These are phyloP conservation scores for Meloe dianella DNA, from an alignment of 2,888 invertebrate species.

Conservation along the genomic window DNA sequence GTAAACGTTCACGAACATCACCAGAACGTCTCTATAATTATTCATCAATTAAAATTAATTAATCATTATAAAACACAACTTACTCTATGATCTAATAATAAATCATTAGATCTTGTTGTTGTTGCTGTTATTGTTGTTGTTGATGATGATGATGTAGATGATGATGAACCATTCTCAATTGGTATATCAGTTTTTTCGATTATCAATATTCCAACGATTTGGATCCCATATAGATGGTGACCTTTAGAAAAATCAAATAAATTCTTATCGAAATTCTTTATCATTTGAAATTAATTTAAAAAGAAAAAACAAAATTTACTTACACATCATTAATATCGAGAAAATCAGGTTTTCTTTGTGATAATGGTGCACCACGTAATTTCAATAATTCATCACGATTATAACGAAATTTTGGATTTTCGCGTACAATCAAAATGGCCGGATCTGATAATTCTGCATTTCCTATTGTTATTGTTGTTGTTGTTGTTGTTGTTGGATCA, in stretches of 20 bases:
- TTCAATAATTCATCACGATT: constrained; percentile 75
- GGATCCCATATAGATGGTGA: constrained; percentile 44
- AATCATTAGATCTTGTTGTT: constrained; percentile 63
- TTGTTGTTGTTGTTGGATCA: constrained; percentile 59
- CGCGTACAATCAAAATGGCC: constrained; percentile 66
- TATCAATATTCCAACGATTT: constrained; percentile 60
- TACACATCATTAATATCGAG: constrained; percentile 66
- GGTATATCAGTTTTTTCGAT: constrained; percentile 67
- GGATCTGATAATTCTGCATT: constrained; percentile 58
- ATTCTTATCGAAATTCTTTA: too few species aligned
- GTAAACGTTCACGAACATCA: constrained; percentile 77
- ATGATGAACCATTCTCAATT: constrained; percentile 67
- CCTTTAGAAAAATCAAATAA: too few species aligned
- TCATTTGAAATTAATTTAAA: neutral
- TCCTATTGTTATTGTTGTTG: constrained; percentile 37
- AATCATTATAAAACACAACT: too few species aligned
- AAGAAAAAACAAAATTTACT: constrained; percentile 36
- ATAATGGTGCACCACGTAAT: constrained; percentile 72
- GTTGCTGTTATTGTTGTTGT: too few species aligned
- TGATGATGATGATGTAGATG: too few species aligned
- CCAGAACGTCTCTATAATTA: constrained; percentile 65
- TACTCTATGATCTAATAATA: constrained; percentile 65
- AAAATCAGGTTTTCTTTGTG: constrained; percentile 75
- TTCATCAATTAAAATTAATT: too few species aligned
- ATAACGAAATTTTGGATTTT: constrained; percentile 62